Percentiles rank a stretch among this genome's conserved stretches.
These are phyloP conservation scores for Acipenser oxyrinchus DNA, from an alignment of 2,797 vertebrate genomes.

Conservation along the genomic window DNA sequence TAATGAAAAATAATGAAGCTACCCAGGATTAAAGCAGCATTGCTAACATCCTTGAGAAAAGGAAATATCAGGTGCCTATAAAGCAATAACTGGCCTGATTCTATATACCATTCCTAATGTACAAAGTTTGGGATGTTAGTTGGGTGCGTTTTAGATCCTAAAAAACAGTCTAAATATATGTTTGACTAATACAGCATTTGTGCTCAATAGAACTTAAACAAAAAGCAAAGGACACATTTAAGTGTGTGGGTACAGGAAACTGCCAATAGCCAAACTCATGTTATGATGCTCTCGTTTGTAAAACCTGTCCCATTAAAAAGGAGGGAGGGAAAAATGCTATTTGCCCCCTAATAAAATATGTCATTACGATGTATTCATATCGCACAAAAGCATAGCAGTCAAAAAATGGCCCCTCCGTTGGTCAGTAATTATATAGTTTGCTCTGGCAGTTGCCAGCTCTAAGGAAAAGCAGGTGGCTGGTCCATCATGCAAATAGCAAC, in stretches of 20 bases:
- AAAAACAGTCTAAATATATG: conserved; percentile 50
- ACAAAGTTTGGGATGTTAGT: conserved; percentile 33
- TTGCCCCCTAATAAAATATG: conserved; percentile 99
- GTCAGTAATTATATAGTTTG: conserved; percentile 99
- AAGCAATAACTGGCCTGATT: conserved; percentile 46
- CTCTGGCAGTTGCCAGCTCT: conserved; percentile 84
- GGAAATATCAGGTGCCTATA: too few relatives aligned
- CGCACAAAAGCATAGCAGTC: conserved; percentile 96
- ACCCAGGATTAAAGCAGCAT: too few relatives aligned
- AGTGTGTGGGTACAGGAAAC: conserved; percentile 64
- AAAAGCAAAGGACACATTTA: conserved; percentile 26
- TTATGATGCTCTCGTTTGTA: conserved; percentile 79
- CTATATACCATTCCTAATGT: conserved; percentile 39
- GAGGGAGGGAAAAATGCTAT: conserved; percentile 76
- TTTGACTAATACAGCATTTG: conserved; percentile 33
- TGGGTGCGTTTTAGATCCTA: conserved; percentile 50
- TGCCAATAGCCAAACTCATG: conserved; percentile 74
- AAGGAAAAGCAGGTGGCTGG: conserved; percentile 97
- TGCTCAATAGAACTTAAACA: conserved; percentile 46
- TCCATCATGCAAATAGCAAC: conserved; percentile 99
- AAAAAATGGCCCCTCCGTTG: conserved; percentile 97
- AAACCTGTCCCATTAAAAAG: conserved; percentile 72
- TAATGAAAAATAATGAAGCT: too few relatives aligned
- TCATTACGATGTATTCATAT: conserved; percentile 99
- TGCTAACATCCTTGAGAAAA: too few relatives aligned